These are phyloP conservation scores for Altica lythri DNA, from an alignment of 2,888 invertebrate genomes.

Conservation along the genomic window DNA sequence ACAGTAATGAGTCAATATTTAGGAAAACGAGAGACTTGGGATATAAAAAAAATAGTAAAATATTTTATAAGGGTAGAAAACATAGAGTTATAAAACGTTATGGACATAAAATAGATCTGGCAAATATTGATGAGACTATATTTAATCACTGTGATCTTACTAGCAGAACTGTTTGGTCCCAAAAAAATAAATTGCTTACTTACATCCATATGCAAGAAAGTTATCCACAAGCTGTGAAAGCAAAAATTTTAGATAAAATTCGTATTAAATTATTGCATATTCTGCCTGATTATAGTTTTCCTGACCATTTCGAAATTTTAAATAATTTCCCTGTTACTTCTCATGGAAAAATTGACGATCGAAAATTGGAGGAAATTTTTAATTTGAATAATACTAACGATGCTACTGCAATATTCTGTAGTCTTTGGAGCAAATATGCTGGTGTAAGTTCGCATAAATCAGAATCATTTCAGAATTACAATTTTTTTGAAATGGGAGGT, in stretches of 20 bases:
- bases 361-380: slow-evolving; percentile 56
- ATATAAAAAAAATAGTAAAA: slow-evolving; percentile 57
- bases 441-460: slow-evolving; percentile 20
- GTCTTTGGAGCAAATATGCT: slow-evolving; percentile 27
- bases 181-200: slow-evolving; percentile 58
- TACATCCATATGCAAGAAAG: slow-evolving; percentile 56
- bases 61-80: slow-evolving; percentile 69
- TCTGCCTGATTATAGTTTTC: slow-evolving; percentile 56
- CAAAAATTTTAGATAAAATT: slow-evolving; percentile 48
- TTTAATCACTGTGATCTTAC: slow-evolving; percentile 59
- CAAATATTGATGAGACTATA: slow-evolving; percentile 61
- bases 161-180: slow-evolving; percentile 63
- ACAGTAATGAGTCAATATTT: slow-evolving; percentile 52
- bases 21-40: slow-evolving; percentile 78
- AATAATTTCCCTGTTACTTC: slow-evolving; percentile 65
- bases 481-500: slow-evolving; percentile 69
- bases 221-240: slow-evolving; percentile 31
- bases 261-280: slow-evolving; percentile 46
- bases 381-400: slow-evolving; percentile 13
- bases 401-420: slow-evolving; percentile 14
- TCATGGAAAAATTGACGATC: slow-evolving; percentile 73
- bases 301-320: slow-evolving; percentile 68
- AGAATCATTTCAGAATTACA: slow-evolving; percentile 45
- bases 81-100: slow-evolving; percentile 77
- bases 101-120: slow-evolving; percentile 71